Evolutionary conservation across 2,888 invertebrate species (phyloP), one percentile per base, ranked within the genome.

Genomic region (Blastobasis adustella): DNA sequence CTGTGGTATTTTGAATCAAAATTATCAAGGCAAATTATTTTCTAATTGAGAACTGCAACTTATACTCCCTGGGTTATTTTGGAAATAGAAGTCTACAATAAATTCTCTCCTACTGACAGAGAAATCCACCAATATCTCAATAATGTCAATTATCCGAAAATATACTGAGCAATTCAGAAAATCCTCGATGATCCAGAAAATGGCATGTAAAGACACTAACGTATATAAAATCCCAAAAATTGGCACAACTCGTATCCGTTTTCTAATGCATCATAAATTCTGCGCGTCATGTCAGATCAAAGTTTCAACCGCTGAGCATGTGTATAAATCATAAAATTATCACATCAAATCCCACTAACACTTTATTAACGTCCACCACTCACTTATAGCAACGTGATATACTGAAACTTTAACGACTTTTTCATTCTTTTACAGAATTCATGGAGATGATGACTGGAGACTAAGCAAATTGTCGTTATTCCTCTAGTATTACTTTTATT

Each of bases 381-480:
- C 9, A 43, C 9, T 10, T 8, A 41, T 23, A 40, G 40, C 38
- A 39, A 23, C 23, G 23, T 23, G 23, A 23, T 23, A 23, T 23
- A 23, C 23, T 23, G 23, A 23, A 23, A 23, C 23, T 23, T 23
- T 23, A 23, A 23, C 23, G 23, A 23, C 23, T 39, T 52, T 39
- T 52, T 61, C 59, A 51, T 56, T 66, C 77, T 67, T 63, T 90
- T 90, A 52, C 90, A 96, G 96, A 96, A 90, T 96, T 96, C 90
- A 96, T 96, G 96, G 96, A 96, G 89, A 96, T 96, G 96, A 96
- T 96, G 96, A 95, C 95, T 73, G 96, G 95, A 71, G 95, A 95
- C 83, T 96, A 93, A 92, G 65, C 56, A 55, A 52, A 55, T 58
- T 56, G 56, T 61, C 56, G 53, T 54, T 54, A 58, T 59, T 66